Conservation (phyloP, 2,113 vertebrate species). For the Gymnocephalus cernua region DNA sequence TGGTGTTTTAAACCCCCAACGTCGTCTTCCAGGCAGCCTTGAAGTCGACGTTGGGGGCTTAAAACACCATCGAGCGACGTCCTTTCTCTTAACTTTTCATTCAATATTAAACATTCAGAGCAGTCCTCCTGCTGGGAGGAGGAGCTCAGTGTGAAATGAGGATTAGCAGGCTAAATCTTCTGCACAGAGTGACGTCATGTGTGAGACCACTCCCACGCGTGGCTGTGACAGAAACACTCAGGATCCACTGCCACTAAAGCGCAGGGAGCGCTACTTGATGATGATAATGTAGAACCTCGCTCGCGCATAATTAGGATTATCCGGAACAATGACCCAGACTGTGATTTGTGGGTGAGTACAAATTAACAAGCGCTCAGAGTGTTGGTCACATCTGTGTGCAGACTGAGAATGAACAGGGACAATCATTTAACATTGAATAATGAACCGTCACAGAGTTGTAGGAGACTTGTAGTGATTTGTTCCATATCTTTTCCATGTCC, state of each 20-base stretch:
- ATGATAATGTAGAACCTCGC: constrained; percentile 63
- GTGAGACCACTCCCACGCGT: constrained; percentile 65
- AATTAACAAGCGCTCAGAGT: constrained; percentile 56
- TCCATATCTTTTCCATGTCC: too few relatives aligned
- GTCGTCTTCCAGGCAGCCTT: too few relatives aligned
- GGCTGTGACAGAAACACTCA: constrained; percentile 66
- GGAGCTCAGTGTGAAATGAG: constrained; percentile 43
- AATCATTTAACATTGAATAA: constrained; percentile 62
- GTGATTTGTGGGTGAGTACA: constrained; percentile 76
- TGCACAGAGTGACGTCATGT: constrained; percentile 53
- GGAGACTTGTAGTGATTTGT: constrained; percentile 38
- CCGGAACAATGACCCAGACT: constrained; percentile 65
- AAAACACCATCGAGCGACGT: too few relatives aligned
- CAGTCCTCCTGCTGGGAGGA: constrained; percentile 39
- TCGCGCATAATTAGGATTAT: constrained; percentile 72
- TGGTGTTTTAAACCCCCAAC: too few relatives aligned
- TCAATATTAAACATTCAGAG: constrained; percentile 25
- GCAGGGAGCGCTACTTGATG: constrained; percentile 58
- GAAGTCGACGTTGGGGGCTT: too few relatives aligned
- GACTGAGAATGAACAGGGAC: constrained; percentile 44
- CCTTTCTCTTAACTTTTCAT: constrained; percentile 41
- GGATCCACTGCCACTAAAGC: constrained; percentile 60
- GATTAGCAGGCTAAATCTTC: constrained; percentile 62
- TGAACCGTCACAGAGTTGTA: constrained; percentile 34
- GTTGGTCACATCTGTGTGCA: constrained; percentile 52